Evolutionary conservation across 1,140 invertebrate genomes (phyloP), one percentile per base, ranked within the genome.

Genomic region (Neodiprion lecontei): DNA sequence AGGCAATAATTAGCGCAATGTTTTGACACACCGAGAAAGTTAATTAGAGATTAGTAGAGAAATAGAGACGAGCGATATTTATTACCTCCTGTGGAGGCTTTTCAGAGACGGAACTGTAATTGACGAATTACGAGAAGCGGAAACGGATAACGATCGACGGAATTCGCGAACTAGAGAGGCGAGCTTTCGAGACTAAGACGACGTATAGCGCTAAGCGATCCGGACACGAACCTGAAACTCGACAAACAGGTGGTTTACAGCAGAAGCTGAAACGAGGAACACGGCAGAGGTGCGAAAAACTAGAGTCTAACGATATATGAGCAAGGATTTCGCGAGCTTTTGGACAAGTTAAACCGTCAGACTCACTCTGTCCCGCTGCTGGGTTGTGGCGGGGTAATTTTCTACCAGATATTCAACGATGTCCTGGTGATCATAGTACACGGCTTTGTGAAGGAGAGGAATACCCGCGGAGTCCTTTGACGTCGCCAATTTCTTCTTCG

Each of bases 401-500:
- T 91, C 88, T 5, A 95, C 89, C 0, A 97, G 88, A 89, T 92
- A 97, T 73, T 92, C 89, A 7, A 94, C 90, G 61, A 96, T 93
- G 65, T 94, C 91, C 72, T 87, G 91, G 79, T 93, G 92, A 82
- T 93, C 93, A 83, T 95, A 92, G 77, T 93, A 93, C 9, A 96
- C 91, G 0, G 94, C 93, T 85, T 96, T 95, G 86, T 96, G 94
- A 50, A 96, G 82, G 48, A 96, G 85, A 9, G 94, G 93, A 48
- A 92, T 91, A 5, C 95, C 95, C n/a, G 91, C 89, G 40, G 91
- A 89, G 85, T 96, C 95, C 79, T 93, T 92, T 23, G 94, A 93
- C 69, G 92, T 83, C 0, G 92, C 91, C 72, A 94, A 88, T 79
- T 91, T 91, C 79, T 91, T 91, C 75, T 92, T 90, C 17, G 89